phyloP scores from a whole-genome alignment of 2,113 vertebrate species.

The Leuciscus idus region DNA sequence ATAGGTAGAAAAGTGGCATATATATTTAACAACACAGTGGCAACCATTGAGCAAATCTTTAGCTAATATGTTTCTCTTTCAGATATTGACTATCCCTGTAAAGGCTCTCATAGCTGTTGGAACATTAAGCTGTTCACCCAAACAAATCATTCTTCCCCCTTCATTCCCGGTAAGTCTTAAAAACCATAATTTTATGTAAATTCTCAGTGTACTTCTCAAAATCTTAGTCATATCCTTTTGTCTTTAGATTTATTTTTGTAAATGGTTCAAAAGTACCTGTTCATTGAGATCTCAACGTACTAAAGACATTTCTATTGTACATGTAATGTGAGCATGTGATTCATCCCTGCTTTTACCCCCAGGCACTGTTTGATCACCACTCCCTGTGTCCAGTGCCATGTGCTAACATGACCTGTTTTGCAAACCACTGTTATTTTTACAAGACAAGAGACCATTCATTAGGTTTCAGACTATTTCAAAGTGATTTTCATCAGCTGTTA shows the following conservation, averaged over 20 bases:
- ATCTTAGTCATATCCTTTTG: neutral
- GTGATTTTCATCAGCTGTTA: neutral
- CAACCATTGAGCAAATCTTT: neutral
- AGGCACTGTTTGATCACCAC: conserved; percentile 26
- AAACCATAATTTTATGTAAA: neutral
- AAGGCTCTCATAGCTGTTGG: conserved; percentile 89
- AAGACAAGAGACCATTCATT: neutral
- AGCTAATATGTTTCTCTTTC: conserved; percentile 36
- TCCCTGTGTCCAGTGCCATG: conserved; percentile 24
- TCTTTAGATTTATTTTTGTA: neutral
- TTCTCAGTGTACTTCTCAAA: neutral
- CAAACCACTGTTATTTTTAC: conserved; percentile 13
- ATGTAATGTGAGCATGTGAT: conserved; percentile 10
- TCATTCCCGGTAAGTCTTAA: conserved; percentile 85
- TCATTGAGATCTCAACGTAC: neutral
- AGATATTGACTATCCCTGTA: conserved; percentile 90
- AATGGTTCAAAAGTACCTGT: neutral
- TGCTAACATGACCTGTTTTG: conserved; percentile 2
- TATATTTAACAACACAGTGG: neutral
- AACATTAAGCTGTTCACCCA: conserved; percentile 83
- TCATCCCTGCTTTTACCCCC: neutral
- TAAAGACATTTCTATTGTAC: neutral
- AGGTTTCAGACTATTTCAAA: neutral
- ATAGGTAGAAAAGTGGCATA: neutral
- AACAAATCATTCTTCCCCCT: conserved; percentile 83